These are phyloP conservation scores for Dasypus novemcinctus DNA, from an alignment of 2,113 vertebrate species.

Conservation along the genomic window DNA sequence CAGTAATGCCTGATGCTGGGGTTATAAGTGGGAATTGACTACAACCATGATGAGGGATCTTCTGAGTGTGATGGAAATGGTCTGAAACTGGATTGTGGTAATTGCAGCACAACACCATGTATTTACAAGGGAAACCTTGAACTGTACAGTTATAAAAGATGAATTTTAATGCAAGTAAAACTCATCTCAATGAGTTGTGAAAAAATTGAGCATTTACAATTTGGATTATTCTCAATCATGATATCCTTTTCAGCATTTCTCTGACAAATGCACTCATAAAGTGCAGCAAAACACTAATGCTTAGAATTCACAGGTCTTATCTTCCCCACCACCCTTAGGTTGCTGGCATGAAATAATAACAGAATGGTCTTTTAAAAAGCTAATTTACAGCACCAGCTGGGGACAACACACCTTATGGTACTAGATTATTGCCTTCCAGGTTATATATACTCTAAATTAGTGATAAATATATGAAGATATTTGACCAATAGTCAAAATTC, in stretches of 20 bases:
- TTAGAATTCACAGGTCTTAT: not conserved
- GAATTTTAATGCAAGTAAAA: not conserved
- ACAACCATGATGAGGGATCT: not conserved
- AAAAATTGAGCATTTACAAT: not conserved
- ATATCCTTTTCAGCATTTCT: not conserved
- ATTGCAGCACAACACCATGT: not conserved
- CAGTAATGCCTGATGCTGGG: not conserved
- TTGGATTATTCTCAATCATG: not conserved
- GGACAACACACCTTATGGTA: not conserved
- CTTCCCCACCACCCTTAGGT: too few species aligned
- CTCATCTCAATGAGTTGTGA: not conserved
- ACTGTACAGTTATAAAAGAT: not conserved
- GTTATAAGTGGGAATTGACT: rapidly evolving
- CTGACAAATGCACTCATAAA: not conserved
- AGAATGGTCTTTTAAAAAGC: too few species aligned
- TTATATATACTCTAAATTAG: too few species aligned
- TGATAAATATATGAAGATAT: too few species aligned
- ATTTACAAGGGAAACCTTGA: not conserved
- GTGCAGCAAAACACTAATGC: rapidly evolving
- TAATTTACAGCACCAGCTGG: not conserved
- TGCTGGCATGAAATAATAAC: not conserved
- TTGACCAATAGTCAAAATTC: not conserved
- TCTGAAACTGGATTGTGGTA: too few species aligned
- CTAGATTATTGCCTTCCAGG: not conserved
- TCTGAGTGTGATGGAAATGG: not conserved